Evolutionary conservation across 2,797 vertebrate species (phyloP), one percentile per base, ranked within the genome.

Genomic region (Sphaeramia orbicularis): DNA sequence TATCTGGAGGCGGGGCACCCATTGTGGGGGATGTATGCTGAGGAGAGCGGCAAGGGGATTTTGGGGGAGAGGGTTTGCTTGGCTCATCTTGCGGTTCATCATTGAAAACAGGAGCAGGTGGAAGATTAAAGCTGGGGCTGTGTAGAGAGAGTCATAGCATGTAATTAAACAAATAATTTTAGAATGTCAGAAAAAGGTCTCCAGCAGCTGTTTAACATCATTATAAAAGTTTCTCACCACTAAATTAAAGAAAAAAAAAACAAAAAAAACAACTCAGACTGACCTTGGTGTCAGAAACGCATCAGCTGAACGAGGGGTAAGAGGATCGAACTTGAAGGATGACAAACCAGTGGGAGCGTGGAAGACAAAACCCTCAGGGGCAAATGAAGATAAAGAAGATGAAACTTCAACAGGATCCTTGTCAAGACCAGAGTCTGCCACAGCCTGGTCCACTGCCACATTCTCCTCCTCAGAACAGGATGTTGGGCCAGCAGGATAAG

Each of bases 301-400:
- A 1, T 85, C 83, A 2, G 94, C 95, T 18, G 94, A 95, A 45
- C 89, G 91, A 54, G 96, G 96, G 16, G 93, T 94, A 80, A 96
- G 92, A 4, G 96, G 95, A 5, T 90, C 89, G 10, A 96, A 93
- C 81, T 90, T 93, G 56, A 96, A 96, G 24, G 82, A 68, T 0
- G 84, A 84, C 58, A 98, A 80, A 16, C 96, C 96, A 21, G 30
- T 73, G 1, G 96, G 89, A 2, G 96, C 94, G 65, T 96, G 93
- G 85, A 99, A 99, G 18, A 94, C 50, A 47, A 97, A 99, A 74
- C 94, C 95, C 1, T 92, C 40, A 6, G 97, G 98, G 3, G 97
- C 98, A 67, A 99, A 99, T 6, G 97, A 98, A 0, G 76, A 19
- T 4, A 37, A 11, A n/a, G 56, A 96, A 0, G 78, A 35, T 8